A percentile compares a stretch with the other conserved stretches of the same genome.
Conservation (phyloP, 2,888 invertebrate species). For the Hipparchia semele region DNA sequence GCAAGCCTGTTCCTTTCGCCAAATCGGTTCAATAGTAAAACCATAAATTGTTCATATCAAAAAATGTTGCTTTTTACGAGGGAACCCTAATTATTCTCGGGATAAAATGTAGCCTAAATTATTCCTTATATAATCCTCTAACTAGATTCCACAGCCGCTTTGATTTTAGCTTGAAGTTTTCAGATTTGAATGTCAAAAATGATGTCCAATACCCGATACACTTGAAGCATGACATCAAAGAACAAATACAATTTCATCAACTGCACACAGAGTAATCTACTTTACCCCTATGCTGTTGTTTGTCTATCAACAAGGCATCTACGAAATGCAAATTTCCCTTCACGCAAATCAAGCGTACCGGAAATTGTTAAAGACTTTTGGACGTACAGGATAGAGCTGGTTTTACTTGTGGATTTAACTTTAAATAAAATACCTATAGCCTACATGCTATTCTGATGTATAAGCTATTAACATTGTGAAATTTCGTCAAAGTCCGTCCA, state of each 20-base stretch:
- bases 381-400: not conserved
- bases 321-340: constrained; percentile 9
- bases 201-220: not conserved
- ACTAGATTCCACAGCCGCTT: not conserved
- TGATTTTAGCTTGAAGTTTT: not conserved
- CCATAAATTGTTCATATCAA: too few relatives aligned
- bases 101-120: too few relatives aligned
- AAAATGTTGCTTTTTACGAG: too few relatives aligned
- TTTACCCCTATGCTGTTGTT: not conserved
- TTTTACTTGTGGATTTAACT: too few relatives aligned
- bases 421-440: too few relatives aligned
- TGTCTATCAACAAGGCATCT: not conserved
- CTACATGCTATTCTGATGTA: too few relatives aligned
- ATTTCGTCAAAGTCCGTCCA: too few relatives aligned
- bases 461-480: too few relatives aligned
- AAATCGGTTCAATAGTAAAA: too few relatives aligned
- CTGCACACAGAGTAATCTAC: not conserved
- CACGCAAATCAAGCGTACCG: not conserved
- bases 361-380: not conserved
- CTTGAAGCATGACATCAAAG: not conserved
- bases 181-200: not conserved
- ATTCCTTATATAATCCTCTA: too few relatives aligned
- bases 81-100: too few relatives aligned
- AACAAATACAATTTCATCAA: not conserved
- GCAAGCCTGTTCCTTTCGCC: too few relatives aligned